A percentile compares a stretch with the other conserved stretches of the same genome.
Evolutionary conservation across 1,140 invertebrate species (phyloP).

Genomic region (Drosophila sulfurigaster): DNA sequence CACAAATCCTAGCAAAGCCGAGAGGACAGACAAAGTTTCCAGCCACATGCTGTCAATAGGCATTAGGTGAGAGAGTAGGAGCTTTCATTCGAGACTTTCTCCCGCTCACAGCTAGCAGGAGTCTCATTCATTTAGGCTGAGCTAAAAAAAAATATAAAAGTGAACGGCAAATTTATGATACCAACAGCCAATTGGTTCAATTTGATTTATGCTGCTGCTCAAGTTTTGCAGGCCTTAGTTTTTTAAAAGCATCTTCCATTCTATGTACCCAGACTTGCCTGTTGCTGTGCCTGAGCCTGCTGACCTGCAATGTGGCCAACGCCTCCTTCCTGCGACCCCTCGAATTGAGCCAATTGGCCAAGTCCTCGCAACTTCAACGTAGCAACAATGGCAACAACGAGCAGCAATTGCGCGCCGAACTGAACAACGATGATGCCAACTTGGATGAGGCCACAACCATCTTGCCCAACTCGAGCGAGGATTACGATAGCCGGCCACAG

Average conservation of each 20-base stretch:
- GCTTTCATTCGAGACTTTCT: not conserved
- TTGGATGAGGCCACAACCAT: conserved; percentile 67
- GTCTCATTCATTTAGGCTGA: conserved; percentile 55
- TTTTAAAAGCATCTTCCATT: not conserved
- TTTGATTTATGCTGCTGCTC: conserved; percentile 55
- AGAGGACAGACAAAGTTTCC: conserved; percentile 22
- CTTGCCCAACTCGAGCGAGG: conserved; percentile 73
- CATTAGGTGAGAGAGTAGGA: not conserved
- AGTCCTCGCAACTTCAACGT: conserved; percentile 57
- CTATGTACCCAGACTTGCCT: conserved; percentile 53
- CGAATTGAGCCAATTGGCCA: conserved; percentile 67
- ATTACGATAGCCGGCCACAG: conserved; percentile 86
- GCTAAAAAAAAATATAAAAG: conserved; percentile 22
- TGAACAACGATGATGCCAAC: conserved; percentile 43
- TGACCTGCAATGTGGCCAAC: conserved; percentile 70
- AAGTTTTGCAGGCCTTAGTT: not conserved
- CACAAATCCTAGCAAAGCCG: not conserved
- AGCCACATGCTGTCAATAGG: conserved; percentile 22
- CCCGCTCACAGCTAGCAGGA: conserved; percentile 1
- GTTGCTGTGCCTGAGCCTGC: conserved; percentile 73
- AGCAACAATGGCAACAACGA: conserved; percentile 60
- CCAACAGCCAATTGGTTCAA: conserved; percentile 28
- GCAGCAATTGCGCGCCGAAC: conserved; percentile 52
- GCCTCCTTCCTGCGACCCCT: conserved; percentile 68
- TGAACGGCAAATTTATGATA: conserved; percentile 67